Conservation (phyloP, 2,888 invertebrate genomes). For the Pasiphila rectangulata region DNA sequence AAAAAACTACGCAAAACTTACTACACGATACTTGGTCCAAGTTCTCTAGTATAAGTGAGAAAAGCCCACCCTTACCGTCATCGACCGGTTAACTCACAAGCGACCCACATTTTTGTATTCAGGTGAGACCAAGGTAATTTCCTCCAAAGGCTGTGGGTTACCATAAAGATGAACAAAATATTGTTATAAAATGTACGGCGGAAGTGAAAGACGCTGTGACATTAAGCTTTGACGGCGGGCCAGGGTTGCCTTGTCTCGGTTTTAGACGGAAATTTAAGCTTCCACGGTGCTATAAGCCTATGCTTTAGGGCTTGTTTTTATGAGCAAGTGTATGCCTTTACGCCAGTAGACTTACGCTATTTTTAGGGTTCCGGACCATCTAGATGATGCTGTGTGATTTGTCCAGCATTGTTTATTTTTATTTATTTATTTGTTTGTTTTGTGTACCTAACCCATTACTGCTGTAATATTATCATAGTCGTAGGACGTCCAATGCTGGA, state of each 20-base stretch:
- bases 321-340: too few species aligned
- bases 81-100: slow-evolving; percentile 26
- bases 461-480: too few species aligned
- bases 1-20: neutral
- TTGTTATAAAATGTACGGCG: slow-evolving; percentile 46
- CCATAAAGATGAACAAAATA: slow-evolving; percentile 55
- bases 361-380: too few species aligned
- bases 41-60: too few species aligned
- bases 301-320: neutral
- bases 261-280: slow-evolving; percentile 1
- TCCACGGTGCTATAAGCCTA: neutral
- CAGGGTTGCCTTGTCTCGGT: slow-evolving; percentile 27
- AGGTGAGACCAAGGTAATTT: slow-evolving; percentile 48
- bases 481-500: too few species aligned
- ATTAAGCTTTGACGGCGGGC: slow-evolving; percentile 42
- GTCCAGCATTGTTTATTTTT: too few species aligned
- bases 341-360: too few species aligned
- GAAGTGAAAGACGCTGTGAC: slow-evolving; percentile 39
- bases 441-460: too few species aligned
- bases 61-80: slow-evolving; percentile 3
- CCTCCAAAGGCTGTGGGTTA: slow-evolving; percentile 47
- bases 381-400: too few species aligned
- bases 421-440: too few species aligned
- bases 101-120: slow-evolving; percentile 37
- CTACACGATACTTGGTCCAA: neutral